Base-by-base conservation (phyloP, 64 coral and sea anemone genomes). In the Montipora cactus region DNA sequence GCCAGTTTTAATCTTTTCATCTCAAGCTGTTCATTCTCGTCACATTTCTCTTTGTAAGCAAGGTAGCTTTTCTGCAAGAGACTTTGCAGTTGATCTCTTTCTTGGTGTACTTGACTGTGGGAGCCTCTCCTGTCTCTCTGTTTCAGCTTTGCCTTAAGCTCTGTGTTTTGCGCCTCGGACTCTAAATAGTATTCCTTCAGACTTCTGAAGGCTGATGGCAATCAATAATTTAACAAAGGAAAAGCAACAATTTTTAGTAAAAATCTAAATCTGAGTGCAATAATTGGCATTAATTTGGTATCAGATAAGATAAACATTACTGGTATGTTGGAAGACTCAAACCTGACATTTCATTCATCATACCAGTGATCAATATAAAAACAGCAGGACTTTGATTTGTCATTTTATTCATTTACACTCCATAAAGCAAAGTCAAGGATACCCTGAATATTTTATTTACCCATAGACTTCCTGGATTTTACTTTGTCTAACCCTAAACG, bases 31-130 rank as follows among this genome's bases (percentile, higher is more conserved):
- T 78, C 81, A 18, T 73, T 47, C 12, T 92, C 81, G 18, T 47
- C 75, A 77, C 68, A 78, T 18, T 78, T 92, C 62, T 92, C 71
- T 77, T 92, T 51, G 67, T 23, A 92, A 49, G 80, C 90, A 50
- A 66, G 10, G 28, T 83, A 92, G 74, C 90, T 59, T 62, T 84
- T 83, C 74, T 77, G 70, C 8, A 92, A 4, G 5, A 77, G 79
- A 12, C 19, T 22, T 22, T 77, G 37, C 8, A 92, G 80, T 16
- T 28, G 18, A n/a, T 92, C 90, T 75, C 81, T 92, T 62, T 92
- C 90, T 76, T 84, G 58, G 16, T 84, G 47, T 3, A 84, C 81
- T 49, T 46, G 16, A 22, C 18, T 47, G 47, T 70, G 82, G 7
- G 18, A 50, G 20, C 82, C 66, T 21, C n/a, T 72, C 20, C 18